phyloP scores from a whole-genome alignment of 2,888 invertebrate species.

The Agriopis marginaria region DNA sequence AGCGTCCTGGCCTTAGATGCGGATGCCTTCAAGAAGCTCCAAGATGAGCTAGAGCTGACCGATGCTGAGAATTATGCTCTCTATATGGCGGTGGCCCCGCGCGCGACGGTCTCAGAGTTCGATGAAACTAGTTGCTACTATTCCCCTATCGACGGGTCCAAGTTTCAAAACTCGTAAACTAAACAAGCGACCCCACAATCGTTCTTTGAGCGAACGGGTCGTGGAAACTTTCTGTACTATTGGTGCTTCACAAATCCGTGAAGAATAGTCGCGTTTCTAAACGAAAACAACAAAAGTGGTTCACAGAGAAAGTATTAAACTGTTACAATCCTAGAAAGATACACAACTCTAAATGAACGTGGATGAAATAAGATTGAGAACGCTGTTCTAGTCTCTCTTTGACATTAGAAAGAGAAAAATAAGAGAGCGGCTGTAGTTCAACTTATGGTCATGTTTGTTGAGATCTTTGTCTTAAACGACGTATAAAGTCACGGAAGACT shows the following conservation, averaged over 20 bases:
- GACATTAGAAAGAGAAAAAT: not conserved
- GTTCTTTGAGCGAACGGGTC: not conserved
- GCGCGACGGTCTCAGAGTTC: slow-evolving; percentile 94
- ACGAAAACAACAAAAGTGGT: too few relatives aligned
- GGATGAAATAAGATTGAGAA: not conserved
- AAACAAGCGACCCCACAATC: not conserved
- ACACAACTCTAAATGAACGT: not conserved
- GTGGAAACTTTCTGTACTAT: slow-evolving; percentile 1
- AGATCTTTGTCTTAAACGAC: not conserved
- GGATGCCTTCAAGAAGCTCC: slow-evolving; percentile 70
- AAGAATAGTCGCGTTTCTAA: not conserved
- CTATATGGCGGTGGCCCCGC: slow-evolving; percentile 94
- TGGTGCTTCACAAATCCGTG: not conserved
- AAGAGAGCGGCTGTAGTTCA: not conserved
- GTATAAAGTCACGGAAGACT: slow-evolving; percentile 10
- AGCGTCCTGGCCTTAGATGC: slow-evolving; percentile 81
- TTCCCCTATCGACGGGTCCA: slow-evolving; percentile 92
- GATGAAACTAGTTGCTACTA: slow-evolving; percentile 96
- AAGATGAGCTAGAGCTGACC: slow-evolving; percentile 89
- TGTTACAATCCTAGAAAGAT: not conserved
- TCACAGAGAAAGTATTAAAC: not conserved
- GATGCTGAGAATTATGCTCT: slow-evolving; percentile 96
- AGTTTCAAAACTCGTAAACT: slow-evolving; percentile 77
- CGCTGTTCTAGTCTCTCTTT: not conserved
- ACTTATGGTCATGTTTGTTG: not conserved